phyloP scores from a whole-genome alignment of 2,797 vertebrate species.

The Pseudomugil gertrudae region DNA sequence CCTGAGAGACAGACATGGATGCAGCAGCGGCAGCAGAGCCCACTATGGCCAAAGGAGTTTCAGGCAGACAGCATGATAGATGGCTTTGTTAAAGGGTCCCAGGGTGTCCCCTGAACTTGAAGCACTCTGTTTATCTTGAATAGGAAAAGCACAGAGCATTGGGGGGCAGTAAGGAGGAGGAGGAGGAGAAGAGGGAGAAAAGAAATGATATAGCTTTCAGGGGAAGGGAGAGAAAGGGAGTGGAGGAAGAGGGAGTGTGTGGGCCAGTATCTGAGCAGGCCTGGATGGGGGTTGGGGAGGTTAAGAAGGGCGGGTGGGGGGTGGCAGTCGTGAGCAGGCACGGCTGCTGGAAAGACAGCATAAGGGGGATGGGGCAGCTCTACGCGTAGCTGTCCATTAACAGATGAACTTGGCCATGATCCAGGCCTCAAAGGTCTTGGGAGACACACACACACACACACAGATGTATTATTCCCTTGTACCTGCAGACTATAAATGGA shows the following conservation, averaged over 20 bases:
- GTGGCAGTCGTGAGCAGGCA: slow-evolving; percentile 69
- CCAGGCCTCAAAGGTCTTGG: slow-evolving; percentile 93
- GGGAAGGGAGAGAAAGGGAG: slow-evolving; percentile 43
- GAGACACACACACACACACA: slow-evolving; percentile 64
- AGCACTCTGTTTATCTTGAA: slow-evolving; percentile 99
- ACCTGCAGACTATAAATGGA: slow-evolving; percentile 90
- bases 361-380: slow-evolving; percentile 53
- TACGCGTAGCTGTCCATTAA: slow-evolving; percentile 93
- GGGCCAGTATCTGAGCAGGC: slow-evolving; percentile 75
- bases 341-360: slow-evolving; percentile 56
- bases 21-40: slow-evolving; percentile 77
- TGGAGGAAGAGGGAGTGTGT: slow-evolving; percentile 48
- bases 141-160: slow-evolving; percentile 91
- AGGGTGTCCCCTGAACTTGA: slow-evolving; percentile 99
- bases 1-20: slow-evolving; percentile 82
- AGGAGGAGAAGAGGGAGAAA: slow-evolving; percentile 60
- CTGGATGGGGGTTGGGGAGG: slow-evolving; percentile 76
- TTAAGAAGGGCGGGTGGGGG: slow-evolving; percentile 78
- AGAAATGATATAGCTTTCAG: slow-evolving; percentile 76
- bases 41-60: slow-evolving; percentile 78
- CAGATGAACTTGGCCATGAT: slow-evolving; percentile 97
- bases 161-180: slow-evolving; percentile 74
- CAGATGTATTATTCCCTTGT: slow-evolving; percentile 66
- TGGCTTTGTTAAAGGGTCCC: slow-evolving; percentile 91
- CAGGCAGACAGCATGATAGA: slow-evolving; percentile 85